Percentiles rank a stretch among this genome's conserved stretches.
These are phyloP conservation scores for Drosophila dunni DNA, from an alignment of 1,140 invertebrate species.

Conservation along the genomic window DNA sequence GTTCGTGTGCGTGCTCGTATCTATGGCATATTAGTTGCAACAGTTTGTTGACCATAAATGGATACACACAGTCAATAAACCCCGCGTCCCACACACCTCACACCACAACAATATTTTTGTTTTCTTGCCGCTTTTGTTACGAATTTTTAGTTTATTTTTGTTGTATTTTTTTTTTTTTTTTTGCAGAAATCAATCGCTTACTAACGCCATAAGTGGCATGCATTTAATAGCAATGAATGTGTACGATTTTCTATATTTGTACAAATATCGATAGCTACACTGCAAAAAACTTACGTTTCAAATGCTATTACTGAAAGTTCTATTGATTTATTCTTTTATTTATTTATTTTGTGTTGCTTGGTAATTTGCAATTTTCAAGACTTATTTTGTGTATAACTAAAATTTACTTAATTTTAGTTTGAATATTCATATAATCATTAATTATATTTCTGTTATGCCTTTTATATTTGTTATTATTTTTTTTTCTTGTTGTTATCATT, in stretches of 20 bases:
- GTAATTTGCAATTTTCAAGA: no score
- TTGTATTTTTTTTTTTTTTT: slow-evolving; percentile 15
- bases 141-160: slow-evolving; percentile 40
- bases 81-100: slow-evolving; percentile 59
- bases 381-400: no score
- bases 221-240: slow-evolving; percentile 55
- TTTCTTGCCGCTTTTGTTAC: slow-evolving; percentile 33
- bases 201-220: slow-evolving; percentile 67
- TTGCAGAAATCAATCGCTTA: slow-evolving; percentile 59
- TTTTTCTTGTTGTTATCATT: no score
- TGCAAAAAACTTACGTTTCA: not conserved
- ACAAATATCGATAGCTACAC: slow-evolving; percentile 26
- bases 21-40: slow-evolving; percentile 56
- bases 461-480: no score
- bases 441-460: no score
- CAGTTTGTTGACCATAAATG: slow-evolving; percentile 72
- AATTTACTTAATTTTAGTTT: no score
- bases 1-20: slow-evolving; percentile 6
- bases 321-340: not conserved
- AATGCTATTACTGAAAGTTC: not conserved
- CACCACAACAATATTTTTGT: slow-evolving; percentile 27
- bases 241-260: slow-evolving; percentile 49
- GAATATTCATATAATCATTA: no score
- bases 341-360: no score
- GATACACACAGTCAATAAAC: slow-evolving; percentile 72